phyloP scores from a whole-genome alignment of 2,888 invertebrate species.

The Melieria omissa region DNA sequence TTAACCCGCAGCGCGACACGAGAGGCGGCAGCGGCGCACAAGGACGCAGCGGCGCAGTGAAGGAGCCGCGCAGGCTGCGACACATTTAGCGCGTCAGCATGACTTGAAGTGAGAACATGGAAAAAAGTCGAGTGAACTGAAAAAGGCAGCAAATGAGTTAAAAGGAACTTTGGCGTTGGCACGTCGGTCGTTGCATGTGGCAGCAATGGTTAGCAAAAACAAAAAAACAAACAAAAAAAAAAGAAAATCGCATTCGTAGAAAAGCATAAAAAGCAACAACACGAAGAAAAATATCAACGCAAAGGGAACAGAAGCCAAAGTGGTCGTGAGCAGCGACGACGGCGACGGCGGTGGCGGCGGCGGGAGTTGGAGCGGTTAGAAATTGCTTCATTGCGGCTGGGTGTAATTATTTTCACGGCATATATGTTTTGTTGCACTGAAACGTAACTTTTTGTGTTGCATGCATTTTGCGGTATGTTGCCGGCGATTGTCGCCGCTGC shows the following conservation, averaged over 20 bases:
- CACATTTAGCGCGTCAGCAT: conserved; percentile 22
- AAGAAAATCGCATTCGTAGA: neutral
- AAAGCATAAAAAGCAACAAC: neutral
- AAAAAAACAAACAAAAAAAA: neutral
- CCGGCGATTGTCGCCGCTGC: no score
- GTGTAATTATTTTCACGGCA: conserved; percentile 16
- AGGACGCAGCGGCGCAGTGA: neutral
- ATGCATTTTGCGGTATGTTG: neutral
- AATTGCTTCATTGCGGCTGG: conserved; percentile 11
- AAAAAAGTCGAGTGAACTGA: neutral
- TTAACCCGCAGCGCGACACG: no score
- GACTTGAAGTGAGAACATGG: neutral
- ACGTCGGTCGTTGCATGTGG: neutral
- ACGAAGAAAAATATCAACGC: neutral
- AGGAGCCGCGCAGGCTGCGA: neutral
- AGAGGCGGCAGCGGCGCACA: neutral
- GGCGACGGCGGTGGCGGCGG: neutral
- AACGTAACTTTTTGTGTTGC: conserved; percentile 2
- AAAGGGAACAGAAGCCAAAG: neutral
- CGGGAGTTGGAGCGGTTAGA: neutral
- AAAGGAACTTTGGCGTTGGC: neutral
- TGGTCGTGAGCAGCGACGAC: neutral
- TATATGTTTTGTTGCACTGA: neutral
- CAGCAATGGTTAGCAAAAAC: neutral
- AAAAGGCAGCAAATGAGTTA: conserved; percentile 7